Base-by-base conservation (phyloP, 2,888 invertebrate genomes). In the Drosophila percnosoma region DNA sequence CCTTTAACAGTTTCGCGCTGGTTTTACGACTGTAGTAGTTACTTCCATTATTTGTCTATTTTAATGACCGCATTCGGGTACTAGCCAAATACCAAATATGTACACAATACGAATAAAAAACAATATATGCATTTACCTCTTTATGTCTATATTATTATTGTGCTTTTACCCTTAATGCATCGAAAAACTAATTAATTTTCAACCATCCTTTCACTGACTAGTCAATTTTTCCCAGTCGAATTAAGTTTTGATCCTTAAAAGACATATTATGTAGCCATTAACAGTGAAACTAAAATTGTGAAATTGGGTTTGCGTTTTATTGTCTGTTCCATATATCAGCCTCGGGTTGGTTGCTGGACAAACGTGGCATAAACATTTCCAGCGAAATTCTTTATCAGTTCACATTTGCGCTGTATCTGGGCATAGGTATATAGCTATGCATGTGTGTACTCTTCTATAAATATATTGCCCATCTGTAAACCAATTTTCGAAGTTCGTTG, bases 11-110 rank as follows among this genome's bases (percentile, higher is more conserved):
- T 42, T 27, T 33, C 36, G 31, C 24, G 13, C 59, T 53, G 52
- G 7, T 42, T 68, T 65, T 52, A 78, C 61, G 64, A 15, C 55
- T 62, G 36, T 51, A n/a, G 31, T 57, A 73, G 78, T 73, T 73
- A 61, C 49, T 59, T 48, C 48, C 53, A 59, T 61, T 73, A 59
- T 76, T 78, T 68, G 78, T 60, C 69, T 57, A 63, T 63, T 77
- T 77, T 49, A 73, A 73, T 73, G 64, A 62, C 24, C 38, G 21
- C 38, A 53, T 65, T 65, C 65, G 48, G 53, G 4, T 62, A 45
- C 54, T 45, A 51, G 31, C 11, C 48, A 57, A 63, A 63, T 40
- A 24, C 42, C 54, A 31, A 48, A 68, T 55, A 29, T 55, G 38
- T 51, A 38, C 68, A 45, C 68, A 45, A 51, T 42, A 36, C n/a